phyloP scores from a whole-genome alignment of 1,140 invertebrate species.

The Batillaria attramentaria region DNA sequence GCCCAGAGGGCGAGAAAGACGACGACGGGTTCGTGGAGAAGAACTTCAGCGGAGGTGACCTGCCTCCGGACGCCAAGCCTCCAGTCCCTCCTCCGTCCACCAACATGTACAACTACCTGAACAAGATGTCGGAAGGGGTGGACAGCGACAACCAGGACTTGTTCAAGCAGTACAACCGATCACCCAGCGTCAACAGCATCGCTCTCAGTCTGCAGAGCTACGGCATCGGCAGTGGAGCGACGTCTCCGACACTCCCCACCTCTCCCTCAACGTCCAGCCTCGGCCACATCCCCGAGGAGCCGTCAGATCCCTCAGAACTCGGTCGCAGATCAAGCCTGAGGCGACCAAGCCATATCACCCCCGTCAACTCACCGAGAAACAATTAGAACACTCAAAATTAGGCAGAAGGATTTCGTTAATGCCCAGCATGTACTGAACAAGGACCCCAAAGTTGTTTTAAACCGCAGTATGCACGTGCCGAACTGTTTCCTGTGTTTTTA shows the following conservation, averaged over 20 bases:
- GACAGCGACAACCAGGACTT: conserved; percentile 8
- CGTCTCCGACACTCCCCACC: background rate
- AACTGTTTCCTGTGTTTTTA: too few relatives aligned
- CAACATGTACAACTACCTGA: conserved; percentile 20
- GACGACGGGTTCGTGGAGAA: background rate
- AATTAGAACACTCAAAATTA: too few relatives aligned
- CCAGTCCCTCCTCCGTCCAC: conserved; percentile 19
- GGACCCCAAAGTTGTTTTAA: too few relatives aligned
- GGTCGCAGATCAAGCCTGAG: too few relatives aligned
- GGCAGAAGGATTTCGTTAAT: too few relatives aligned
- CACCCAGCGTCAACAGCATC: conserved; percentile 22
- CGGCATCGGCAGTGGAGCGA: conserved; percentile 15
- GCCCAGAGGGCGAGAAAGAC: background rate
- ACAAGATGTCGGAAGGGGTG: conserved; percentile 14
- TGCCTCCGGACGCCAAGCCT: background rate
- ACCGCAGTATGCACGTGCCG: too few relatives aligned
- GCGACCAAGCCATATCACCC: background rate
- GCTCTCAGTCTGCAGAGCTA: conserved; percentile 24
- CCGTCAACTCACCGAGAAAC: background rate
- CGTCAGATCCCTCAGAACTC: too few relatives aligned
- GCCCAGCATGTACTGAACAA: too few relatives aligned
- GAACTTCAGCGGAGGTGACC: conserved; percentile 2
- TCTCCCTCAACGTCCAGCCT: background rate
- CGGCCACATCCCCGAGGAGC: conserved; percentile 3
- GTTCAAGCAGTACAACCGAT: conserved; percentile 17